phyloP scores from a whole-genome alignment of 2,797 vertebrate species.

The Sebastes trivittatus region DNA sequence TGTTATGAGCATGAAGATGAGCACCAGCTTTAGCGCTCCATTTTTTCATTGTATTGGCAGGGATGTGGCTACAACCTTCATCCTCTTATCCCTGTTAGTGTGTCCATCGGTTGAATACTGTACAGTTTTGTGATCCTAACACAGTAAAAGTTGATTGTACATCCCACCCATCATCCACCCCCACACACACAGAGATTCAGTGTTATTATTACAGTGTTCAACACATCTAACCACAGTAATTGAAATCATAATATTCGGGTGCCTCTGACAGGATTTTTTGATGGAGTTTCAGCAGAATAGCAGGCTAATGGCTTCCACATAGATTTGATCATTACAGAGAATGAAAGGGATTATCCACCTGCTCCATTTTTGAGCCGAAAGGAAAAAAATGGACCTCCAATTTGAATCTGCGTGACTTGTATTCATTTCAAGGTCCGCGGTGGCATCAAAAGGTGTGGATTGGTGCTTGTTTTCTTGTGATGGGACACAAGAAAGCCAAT shows the following conservation, averaged over 20 bases:
- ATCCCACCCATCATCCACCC: conserved; percentile 19
- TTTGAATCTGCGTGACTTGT: conserved; percentile 44
- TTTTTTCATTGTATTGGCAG: neutral
- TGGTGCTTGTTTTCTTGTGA: conserved; percentile 38
- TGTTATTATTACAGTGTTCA: conserved; percentile 46
- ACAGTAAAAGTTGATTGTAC: conserved; percentile 17
- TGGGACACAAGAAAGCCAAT: conserved; percentile 46
- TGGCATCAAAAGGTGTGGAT: conserved; percentile 49
- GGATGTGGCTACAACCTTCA: neutral
- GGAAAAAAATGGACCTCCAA: conserved; percentile 50
- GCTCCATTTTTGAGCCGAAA: conserved; percentile 43
- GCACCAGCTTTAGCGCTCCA: neutral
- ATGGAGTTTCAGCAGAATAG: conserved; percentile 57
- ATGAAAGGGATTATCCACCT: conserved; percentile 71
- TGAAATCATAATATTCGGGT: conserved; percentile 57
- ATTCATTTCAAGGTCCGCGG: conserved; percentile 36
- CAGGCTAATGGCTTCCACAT: conserved; percentile 58
- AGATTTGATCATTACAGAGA: conserved; percentile 65
- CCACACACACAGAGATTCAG: neutral
- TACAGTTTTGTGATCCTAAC: neutral
- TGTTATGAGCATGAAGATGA: neutral
- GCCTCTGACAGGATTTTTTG: conserved; percentile 49
- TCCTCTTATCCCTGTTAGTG: neutral
- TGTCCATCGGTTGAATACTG: neutral
- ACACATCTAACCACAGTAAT: conserved; percentile 54